These are phyloP conservation scores for Meteorus colon DNA, from an alignment of 2,888 invertebrate species.

Conservation along the genomic window DNA sequence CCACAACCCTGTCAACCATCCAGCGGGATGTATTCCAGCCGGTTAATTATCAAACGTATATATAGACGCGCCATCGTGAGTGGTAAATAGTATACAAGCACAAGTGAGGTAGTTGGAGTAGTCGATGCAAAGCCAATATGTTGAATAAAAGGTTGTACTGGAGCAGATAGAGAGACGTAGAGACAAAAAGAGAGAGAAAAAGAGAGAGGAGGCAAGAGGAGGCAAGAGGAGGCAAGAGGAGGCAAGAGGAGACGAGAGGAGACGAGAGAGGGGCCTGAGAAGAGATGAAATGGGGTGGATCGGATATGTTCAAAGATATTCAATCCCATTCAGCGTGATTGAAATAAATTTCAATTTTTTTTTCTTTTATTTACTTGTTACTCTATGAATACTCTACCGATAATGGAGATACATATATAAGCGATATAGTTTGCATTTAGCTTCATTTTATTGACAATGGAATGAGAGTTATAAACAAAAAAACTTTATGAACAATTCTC, in stretches of 20 bases:
- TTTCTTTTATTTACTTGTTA: background rate
- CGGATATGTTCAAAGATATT: slow-evolving; percentile 16
- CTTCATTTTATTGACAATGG: background rate
- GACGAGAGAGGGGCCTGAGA: slow-evolving; percentile 34
- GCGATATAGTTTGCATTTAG: background rate
- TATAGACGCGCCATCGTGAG: slow-evolving; percentile 25
- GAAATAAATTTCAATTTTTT: slow-evolving; percentile 1
- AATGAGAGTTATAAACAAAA: background rate
- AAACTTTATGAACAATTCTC: background rate
- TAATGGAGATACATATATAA: background rate
- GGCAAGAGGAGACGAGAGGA: slow-evolving; percentile 30
- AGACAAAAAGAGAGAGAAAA: background rate
- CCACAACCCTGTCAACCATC: slow-evolving; percentile 64
- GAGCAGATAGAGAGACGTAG: slow-evolving; percentile 1
- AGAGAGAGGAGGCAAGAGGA: slow-evolving; percentile 20
- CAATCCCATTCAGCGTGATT: background rate
- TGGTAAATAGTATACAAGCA: slow-evolving; percentile 24
- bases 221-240: slow-evolving; percentile 37
- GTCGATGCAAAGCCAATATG: slow-evolving; percentile 26
- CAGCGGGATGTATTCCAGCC: slow-evolving; percentile 60
- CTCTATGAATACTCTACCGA: background rate
- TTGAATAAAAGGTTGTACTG: slow-evolving; percentile 16
- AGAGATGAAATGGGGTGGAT: slow-evolving; percentile 35
- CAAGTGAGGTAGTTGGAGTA: slow-evolving; percentile 19
- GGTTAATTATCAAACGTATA: slow-evolving; percentile 65